phyloP scores from a whole-genome alignment of 2,888 invertebrate genomes.

The Cheilosia impressa region DNA sequence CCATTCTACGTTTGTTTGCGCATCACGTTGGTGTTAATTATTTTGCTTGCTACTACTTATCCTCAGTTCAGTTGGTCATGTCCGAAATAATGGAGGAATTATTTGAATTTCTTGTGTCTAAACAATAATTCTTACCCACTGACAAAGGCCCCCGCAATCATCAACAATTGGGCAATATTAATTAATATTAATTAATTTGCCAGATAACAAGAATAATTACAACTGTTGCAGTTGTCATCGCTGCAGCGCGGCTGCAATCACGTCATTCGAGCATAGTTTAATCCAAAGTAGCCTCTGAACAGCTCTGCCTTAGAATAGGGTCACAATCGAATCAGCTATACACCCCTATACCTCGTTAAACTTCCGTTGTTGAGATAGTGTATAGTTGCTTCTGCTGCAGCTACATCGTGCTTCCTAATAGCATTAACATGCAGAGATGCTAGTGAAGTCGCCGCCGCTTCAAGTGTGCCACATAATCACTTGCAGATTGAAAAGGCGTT shows the following conservation, averaged over 20 bases:
- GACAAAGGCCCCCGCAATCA: background rate
- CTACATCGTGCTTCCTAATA: background rate
- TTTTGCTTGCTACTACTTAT: too few relatives aligned
- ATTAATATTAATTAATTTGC: slow-evolving; percentile 10
- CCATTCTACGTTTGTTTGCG: too few relatives aligned
- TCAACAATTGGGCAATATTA: slow-evolving; percentile 1
- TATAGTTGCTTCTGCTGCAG: background rate
- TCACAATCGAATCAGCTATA: slow-evolving; percentile 2
- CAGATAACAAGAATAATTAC: slow-evolving; percentile 8
- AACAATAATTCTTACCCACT: background rate
- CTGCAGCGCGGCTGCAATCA: slow-evolving; percentile 7
- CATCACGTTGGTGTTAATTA: too few relatives aligned
- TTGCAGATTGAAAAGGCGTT: background rate
- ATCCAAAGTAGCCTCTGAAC: slow-evolving; percentile 11
- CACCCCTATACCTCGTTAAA: background rate
- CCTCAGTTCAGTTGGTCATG: too few relatives aligned
- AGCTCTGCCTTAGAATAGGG: slow-evolving; percentile 1
- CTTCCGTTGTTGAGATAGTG: background rate
- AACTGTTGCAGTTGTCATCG: background rate
- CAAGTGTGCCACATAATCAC: slow-evolving; percentile 36
- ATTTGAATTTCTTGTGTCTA: too few relatives aligned
- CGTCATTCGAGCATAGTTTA: slow-evolving; percentile 17
- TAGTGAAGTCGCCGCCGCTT: slow-evolving; percentile 10
- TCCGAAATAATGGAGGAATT: too few relatives aligned
- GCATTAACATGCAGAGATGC: slow-evolving; percentile 19